phyloP scores from a whole-genome alignment of 2,113 vertebrate genomes.

The Chelonoidis abingdonii region DNA sequence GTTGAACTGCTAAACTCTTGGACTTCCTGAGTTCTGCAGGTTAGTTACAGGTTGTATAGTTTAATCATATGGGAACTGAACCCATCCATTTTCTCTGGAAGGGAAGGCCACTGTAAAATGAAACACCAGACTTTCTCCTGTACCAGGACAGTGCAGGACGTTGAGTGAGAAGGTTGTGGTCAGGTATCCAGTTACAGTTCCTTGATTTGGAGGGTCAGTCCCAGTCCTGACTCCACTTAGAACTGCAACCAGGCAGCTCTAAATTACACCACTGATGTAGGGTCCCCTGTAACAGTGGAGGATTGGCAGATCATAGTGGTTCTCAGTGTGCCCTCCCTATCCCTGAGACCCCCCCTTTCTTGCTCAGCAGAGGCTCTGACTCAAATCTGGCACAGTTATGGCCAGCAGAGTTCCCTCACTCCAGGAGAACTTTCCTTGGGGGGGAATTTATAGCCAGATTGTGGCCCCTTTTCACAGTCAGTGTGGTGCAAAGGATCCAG shows the following conservation, averaged over 20 bases:
- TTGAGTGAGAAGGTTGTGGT: not conserved
- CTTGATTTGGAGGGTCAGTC: not conserved
- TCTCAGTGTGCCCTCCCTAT: not conserved
- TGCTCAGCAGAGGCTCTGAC: not conserved
- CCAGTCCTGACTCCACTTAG: not conserved
- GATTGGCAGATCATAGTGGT: not conserved
- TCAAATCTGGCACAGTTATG: not conserved
- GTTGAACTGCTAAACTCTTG: not conserved
- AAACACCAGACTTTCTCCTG: not conserved
- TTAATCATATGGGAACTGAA: not conserved
- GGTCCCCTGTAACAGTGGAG: not conserved
- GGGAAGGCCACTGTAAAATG: not conserved
- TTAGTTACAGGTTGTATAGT: not conserved
- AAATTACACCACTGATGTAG: accelerated
- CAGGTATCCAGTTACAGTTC: not conserved
- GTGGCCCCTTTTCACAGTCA: not conserved
- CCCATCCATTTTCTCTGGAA: not conserved
- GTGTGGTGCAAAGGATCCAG: not conserved
- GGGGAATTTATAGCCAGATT: not conserved
- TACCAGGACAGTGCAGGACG: not conserved
- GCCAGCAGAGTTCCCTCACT: not conserved
- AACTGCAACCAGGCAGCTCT: not conserved
- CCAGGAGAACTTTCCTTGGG: not conserved
- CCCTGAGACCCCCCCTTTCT: not conserved
- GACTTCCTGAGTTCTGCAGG: not conserved